Base-by-base conservation (phyloP, 2,113 vertebrate species). In the Neotoma lepida region DNA sequence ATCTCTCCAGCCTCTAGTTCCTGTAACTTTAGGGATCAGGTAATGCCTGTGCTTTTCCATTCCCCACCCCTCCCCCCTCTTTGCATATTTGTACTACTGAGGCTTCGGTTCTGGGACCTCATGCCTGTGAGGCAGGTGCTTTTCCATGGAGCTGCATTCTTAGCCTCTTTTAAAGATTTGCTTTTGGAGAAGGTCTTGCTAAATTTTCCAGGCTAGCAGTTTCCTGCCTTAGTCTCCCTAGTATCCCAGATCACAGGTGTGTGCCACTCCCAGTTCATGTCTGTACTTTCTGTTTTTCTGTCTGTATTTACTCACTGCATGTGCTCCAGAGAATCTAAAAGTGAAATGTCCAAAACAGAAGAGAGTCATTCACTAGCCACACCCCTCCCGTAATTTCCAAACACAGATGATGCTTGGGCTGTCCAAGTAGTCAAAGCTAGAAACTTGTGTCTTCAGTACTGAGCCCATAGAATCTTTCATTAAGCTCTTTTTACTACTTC, bases 11-110 rank as follows among this genome's bases (percentile, higher is more conserved):
- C 26, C 3, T 82, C 80, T 41, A 41, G 56, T 49, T 89, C 30
- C 44, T 90, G 7, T 85, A 76, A 86, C 94, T 86, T 95, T 95
- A 61, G 70, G 68, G 78, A 87, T 39, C 46, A 49, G 5, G 63
- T 90, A 70, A 89, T 90, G 24, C 44, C 95, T 54, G 15, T 93
- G 46, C 18, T 35, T 80, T 88, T n/a, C 44, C 3, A 1, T 70
- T 22, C 30, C n/a, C 64, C 20, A 2, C 5, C 9, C 64, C n/a
- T 14, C 3, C 44, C 18, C 12, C 68, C 51, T 28, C 46, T 68
- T 49, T 17, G 33, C 28, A 33, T 66, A 49, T 86, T n/a, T 66
- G 30, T 46, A 49, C 41, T 66, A 33, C 58, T 64, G 82, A 44
- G 61, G n/a, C n/a, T 58, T 41, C 10, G 24, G 33, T 26, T 30